These are phyloP conservation scores for Lepidocyrtinus sp. DNA, from an alignment of 2,888 invertebrate genomes.

Conservation along the genomic window DNA sequence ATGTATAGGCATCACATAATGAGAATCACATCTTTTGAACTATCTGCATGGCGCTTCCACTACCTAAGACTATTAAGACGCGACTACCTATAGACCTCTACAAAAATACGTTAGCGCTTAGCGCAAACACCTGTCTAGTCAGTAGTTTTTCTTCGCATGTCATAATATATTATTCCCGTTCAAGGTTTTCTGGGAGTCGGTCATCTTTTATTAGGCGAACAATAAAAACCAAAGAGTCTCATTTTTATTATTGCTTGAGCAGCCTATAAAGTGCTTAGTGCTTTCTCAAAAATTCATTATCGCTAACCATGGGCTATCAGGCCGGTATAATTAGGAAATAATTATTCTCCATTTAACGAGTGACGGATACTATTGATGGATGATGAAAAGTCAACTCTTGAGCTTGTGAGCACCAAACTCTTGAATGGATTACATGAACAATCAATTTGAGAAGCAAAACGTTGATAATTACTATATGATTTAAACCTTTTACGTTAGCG, in stretches of 20 bases:
- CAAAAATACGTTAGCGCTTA: no score
- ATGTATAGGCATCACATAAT: no score
- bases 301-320: no score
- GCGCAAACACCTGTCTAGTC: not conserved
- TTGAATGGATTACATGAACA: no score
- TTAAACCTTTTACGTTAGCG: no score
- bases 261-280: not conserved
- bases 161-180: not conserved
- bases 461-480: no score
- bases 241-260: not conserved
- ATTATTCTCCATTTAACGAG: conserved; percentile 3
- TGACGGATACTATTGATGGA: conserved; percentile 26
- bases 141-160: not conserved
- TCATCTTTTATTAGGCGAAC: conserved; percentile 19
- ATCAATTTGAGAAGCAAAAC: no score
- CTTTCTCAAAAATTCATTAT: conserved; percentile 17
- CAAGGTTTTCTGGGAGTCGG: conserved; percentile 53
- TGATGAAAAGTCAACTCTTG: not conserved
- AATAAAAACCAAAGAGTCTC: not conserved
- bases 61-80: no score
- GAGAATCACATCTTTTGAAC: no score
- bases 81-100: no score
- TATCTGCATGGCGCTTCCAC: no score
- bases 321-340: conserved; percentile 29
- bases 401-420: no score